Evolutionary conservation across 1,140 invertebrate genomes (phyloP).

Genomic region (Heliconius nattereri): DNA sequence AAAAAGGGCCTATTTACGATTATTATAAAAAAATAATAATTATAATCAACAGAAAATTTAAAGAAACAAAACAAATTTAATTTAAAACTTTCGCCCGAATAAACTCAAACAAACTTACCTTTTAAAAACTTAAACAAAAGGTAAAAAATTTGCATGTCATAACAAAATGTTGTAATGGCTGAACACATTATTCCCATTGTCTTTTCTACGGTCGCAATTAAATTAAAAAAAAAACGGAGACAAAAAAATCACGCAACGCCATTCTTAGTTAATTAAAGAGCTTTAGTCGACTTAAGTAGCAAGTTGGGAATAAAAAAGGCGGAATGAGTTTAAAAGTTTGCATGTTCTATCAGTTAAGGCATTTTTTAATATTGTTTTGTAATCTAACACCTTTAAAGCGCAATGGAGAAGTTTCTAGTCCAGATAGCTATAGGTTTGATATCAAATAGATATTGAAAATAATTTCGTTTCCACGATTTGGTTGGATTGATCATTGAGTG

Average conservation of each 20-base stretch:
- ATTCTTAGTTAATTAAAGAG: conserved; percentile 78
- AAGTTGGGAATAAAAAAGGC: conserved; percentile 72
- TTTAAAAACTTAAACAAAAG: conserved; percentile 48
- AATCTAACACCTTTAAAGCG: neutral
- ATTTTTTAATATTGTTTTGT: conserved; percentile 46
- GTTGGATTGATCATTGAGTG: no score
- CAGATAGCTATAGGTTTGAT: neutral
- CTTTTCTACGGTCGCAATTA: conserved; percentile 67
- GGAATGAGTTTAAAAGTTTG: conserved; percentile 61
- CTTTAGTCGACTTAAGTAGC: conserved; percentile 71
- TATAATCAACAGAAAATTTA: neutral
- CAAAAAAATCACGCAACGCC: conserved; percentile 69
- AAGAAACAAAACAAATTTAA: conserved; percentile 12
- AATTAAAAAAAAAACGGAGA: conserved; percentile 72
- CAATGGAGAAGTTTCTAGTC: neutral
- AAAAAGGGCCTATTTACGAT: neutral
- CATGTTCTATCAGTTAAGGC: conserved; percentile 60
- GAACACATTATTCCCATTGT: conserved; percentile 74
- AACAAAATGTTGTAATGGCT: conserved; percentile 61
- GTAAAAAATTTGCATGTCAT: conserved; percentile 61
- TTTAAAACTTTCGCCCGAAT: conserved; percentile 17
- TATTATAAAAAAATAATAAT: neutral
- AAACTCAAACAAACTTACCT: conserved; percentile 17
- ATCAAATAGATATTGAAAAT: neutral
- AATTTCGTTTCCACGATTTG: neutral